Percentiles rank a stretch among this genome's conserved stretches.
phyloP scores from a whole-genome alignment of 2,113 vertebrate species.

The Ranitomeya variabilis region DNA sequence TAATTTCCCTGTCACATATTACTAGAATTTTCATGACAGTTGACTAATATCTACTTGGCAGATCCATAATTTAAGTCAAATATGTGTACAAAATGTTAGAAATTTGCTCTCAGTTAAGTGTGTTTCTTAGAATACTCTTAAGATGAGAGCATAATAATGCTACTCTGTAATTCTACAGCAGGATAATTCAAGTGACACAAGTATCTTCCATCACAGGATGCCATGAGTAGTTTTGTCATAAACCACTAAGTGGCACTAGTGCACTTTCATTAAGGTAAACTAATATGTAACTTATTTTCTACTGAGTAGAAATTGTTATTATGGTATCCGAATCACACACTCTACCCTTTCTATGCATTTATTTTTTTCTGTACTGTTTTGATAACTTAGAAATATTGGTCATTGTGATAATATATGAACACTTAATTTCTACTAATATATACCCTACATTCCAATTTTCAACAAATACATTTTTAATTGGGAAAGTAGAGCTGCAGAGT shows the following conservation, averaged over 20 bases:
- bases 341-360: not conserved
- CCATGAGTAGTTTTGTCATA: not conserved
- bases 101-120: not conserved
- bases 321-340: not conserved
- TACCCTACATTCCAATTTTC: not conserved
- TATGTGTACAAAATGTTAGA: not conserved
- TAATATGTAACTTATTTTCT: not conserved
- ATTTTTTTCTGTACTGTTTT: not conserved
- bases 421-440: not conserved
- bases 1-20: no score
- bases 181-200: not conserved
- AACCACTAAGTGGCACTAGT: constrained; percentile 31
- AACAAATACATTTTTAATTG: not conserved
- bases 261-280: not conserved
- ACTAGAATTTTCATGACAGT: not conserved
- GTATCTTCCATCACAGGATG: not conserved
- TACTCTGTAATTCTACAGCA: not conserved
- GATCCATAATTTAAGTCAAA: not conserved
- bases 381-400: not conserved
- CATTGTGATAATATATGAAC: not conserved
- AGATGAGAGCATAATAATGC: not conserved
- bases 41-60: not conserved
- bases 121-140: not conserved
- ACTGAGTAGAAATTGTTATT: not conserved
- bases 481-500: not conserved